Conservation (phyloP, 53 echinoderm and acorn worm species). For the Crossaster papposus region DNA sequence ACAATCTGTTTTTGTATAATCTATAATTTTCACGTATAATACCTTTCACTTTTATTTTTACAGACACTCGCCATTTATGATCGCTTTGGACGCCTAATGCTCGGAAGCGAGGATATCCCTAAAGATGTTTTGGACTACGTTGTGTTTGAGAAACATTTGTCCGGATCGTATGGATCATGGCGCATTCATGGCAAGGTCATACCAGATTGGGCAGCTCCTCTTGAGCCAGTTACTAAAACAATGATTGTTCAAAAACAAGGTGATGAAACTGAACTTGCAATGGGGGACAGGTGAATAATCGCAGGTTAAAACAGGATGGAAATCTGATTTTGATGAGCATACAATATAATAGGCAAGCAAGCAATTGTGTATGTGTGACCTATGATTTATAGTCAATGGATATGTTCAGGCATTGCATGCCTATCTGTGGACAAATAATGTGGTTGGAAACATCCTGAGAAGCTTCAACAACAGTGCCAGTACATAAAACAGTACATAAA, state of each 20-base stretch:
- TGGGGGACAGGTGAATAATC: conserved; percentile 5
- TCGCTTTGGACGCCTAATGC: conserved; percentile 90
- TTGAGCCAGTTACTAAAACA: conserved; percentile 83
- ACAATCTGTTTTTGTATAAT: background rate
- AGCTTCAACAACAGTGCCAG: too few species aligned
- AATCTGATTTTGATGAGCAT: background rate
- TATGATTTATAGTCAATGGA: too few species aligned
- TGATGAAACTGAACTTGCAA: conserved; percentile 30
- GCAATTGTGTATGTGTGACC: too few species aligned
- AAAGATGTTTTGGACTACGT: conserved; percentile 95
- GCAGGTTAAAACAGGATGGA: conserved; percentile 13
- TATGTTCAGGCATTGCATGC: too few species aligned
- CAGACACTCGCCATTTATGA: conserved; percentile 97
- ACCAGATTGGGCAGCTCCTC: conserved; percentile 77
- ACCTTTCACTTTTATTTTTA: background rate
- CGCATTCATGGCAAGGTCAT: conserved; percentile 91
- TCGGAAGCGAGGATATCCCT: conserved; percentile 89
- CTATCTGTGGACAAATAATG: too few species aligned
- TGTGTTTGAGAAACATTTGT: conserved; percentile 92
- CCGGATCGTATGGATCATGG: conserved; percentile 87
- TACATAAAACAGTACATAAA: too few species aligned
- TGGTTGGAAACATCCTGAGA: too few species aligned
- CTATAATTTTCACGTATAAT: background rate
- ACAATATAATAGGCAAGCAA: too few species aligned
- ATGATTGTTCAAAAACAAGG: conserved; percentile 67